These are phyloP conservation scores for Catharus minimus DNA, from an alignment of 2,113 vertebrate genomes.

Conservation along the genomic window DNA sequence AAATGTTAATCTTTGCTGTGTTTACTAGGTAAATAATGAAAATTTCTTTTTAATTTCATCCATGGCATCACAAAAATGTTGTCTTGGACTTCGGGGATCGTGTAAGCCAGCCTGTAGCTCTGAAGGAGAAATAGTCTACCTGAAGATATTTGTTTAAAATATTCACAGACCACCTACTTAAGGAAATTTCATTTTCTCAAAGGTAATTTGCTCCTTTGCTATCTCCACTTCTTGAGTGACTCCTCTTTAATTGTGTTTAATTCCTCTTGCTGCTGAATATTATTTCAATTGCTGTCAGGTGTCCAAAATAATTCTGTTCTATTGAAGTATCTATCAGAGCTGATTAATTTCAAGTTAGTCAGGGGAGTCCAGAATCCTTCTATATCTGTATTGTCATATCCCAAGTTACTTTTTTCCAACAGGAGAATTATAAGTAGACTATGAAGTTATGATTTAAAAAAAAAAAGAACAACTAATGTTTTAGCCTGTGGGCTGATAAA, in stretches of 20 bases:
- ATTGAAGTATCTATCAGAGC: background rate
- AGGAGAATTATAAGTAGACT: background rate
- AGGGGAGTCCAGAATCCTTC: background rate
- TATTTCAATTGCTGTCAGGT: background rate
- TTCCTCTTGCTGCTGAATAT: background rate
- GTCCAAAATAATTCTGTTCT: background rate
- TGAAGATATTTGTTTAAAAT: background rate
- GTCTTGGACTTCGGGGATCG: fast-evolving
- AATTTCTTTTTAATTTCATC: background rate
- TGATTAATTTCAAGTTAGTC: background rate
- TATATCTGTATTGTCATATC: background rate
- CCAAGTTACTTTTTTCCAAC: background rate
- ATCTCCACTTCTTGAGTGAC: background rate
- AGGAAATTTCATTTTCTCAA: background rate
- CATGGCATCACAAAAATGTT: background rate
- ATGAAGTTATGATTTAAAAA: background rate
- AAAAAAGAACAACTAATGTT: background rate
- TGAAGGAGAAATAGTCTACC: background rate
- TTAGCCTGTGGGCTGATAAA: background rate
- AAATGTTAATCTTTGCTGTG: background rate
- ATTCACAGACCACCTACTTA: background rate
- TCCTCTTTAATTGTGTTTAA: background rate
- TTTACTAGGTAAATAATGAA: background rate
- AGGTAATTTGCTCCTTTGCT: background rate
- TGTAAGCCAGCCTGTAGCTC: background rate